Evolutionary conservation across 2,113 vertebrate genomes (phyloP).

Genomic region (Tetraodon nigroviridis): DNA sequence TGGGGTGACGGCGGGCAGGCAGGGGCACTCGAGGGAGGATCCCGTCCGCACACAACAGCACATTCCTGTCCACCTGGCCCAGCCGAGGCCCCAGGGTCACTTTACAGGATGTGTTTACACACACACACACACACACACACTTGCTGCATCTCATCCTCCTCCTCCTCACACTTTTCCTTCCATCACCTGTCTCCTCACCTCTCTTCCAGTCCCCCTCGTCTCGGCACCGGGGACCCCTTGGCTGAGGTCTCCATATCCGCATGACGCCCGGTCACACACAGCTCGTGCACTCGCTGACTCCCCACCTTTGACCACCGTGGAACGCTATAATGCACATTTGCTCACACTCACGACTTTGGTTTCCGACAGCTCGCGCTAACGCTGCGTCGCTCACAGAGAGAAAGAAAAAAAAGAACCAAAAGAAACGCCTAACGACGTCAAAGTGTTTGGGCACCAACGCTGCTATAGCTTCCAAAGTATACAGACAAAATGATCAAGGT

Average conservation of each 20-base stretch:
- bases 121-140: conserved; percentile 3
- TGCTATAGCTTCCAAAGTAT: no score
- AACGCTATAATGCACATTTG: conserved; percentile 34
- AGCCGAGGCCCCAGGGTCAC: conserved; percentile 60
- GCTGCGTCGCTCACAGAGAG: background rate
- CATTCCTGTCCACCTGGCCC: conserved; percentile 73
- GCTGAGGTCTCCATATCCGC: conserved; percentile 13
- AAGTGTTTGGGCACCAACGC: no score
- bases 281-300: conserved; percentile 24
- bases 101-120: conserved; percentile 58
- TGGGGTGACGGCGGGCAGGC: conserved; percentile 61
- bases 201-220: conserved; percentile 17
- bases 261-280: conserved; percentile 16
- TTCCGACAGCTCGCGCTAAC: conserved; percentile 18
- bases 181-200: conserved; percentile 43
- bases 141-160: conserved; percentile 5
- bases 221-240: conserved; percentile 11
- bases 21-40: conserved; percentile 59
- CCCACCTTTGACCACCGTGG: conserved; percentile 49
- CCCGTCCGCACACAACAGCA: conserved; percentile 68
- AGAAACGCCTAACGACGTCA: no score
- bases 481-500: no score
- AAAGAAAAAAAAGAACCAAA: no score
- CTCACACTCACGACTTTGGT: conserved; percentile 9
- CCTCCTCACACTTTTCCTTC: conserved; percentile 43